Conservation (phyloP, 2,797 vertebrate species). For the Coregonus suidteri region DNA sequence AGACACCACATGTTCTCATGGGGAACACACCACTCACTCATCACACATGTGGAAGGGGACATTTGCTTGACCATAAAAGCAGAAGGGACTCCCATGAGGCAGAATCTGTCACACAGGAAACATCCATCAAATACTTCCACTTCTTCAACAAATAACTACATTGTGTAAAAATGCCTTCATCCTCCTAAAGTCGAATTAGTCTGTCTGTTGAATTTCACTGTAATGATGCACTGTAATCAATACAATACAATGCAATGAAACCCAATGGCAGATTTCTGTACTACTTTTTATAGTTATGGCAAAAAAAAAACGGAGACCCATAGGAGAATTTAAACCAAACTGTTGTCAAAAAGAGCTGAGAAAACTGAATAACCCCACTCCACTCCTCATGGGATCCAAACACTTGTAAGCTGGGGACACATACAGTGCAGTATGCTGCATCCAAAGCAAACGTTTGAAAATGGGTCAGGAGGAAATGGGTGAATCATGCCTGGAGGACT, state of each 20-base stretch:
- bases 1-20: slow-evolving; percentile 56
- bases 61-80: slow-evolving; percentile 7
- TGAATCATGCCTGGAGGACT: slow-evolving; percentile 33
- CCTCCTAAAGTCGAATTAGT: slow-evolving; percentile 11
- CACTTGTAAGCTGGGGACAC: slow-evolving; percentile 20
- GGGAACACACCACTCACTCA: slow-evolving; percentile 46
- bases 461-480: slow-evolving; percentile 55
- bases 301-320: neutral
- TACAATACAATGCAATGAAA: slow-evolving; percentile 5
- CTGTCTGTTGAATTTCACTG: neutral
- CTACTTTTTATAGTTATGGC: slow-evolving; percentile 21
- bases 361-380: slow-evolving; percentile 23
- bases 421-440: slow-evolving; percentile 18
- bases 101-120: slow-evolving; percentile 26
- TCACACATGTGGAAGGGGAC: slow-evolving; percentile 38
- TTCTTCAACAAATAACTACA: slow-evolving; percentile 30
- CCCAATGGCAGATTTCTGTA: neutral
- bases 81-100: slow-evolving; percentile 27
- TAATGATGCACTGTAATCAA: slow-evolving; percentile 21
- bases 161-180: slow-evolving; percentile 39
- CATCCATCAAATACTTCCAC: slow-evolving; percentile 30
- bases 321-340: slow-evolving; percentile 13
- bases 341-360: slow-evolving; percentile 12
- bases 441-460: slow-evolving; percentile 59
- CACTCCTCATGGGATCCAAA: slow-evolving; percentile 18